Evolutionary conservation across 92 coral and sea anemone genomes (phyloP).

Genomic region (Pocillopora grandis): DNA sequence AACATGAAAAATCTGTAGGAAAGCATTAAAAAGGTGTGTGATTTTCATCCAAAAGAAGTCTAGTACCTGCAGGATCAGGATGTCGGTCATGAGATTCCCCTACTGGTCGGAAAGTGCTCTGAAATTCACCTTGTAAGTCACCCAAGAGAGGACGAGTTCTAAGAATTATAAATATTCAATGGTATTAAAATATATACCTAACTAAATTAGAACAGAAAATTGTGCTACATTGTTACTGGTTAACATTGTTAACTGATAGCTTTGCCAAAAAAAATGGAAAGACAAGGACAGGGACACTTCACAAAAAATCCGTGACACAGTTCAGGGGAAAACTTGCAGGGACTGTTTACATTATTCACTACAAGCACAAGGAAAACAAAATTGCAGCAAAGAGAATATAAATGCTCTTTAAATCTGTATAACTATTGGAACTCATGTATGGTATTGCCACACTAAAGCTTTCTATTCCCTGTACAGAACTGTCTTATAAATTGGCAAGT

Average conservation of each 20-base stretch:
- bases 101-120: constrained; percentile 56
- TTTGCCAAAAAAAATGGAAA: background rate
- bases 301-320: no score
- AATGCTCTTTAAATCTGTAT: no score
- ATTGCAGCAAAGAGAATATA: no score
- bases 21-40: no score
- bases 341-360: no score
- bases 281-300: background rate
- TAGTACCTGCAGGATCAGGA: constrained; percentile 47
- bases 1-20: no score
- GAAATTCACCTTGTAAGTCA: constrained; percentile 39
- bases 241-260: background rate
- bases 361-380: no score
- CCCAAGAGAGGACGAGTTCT: constrained; percentile 36
- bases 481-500: background rate
- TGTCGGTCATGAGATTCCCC: constrained; percentile 53
- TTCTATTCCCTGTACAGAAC: background rate
- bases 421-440: no score
- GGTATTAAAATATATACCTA: background rate
- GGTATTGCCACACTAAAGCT: background rate
- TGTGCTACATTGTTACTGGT: background rate
- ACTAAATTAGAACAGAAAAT: background rate
- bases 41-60: no score
- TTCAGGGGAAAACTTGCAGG: no score
- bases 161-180: background rate